Evolutionary conservation across 2,888 invertebrate species (phyloP), one percentile per base, ranked within the genome.

Genomic region (Diarsia brunnea): DNA sequence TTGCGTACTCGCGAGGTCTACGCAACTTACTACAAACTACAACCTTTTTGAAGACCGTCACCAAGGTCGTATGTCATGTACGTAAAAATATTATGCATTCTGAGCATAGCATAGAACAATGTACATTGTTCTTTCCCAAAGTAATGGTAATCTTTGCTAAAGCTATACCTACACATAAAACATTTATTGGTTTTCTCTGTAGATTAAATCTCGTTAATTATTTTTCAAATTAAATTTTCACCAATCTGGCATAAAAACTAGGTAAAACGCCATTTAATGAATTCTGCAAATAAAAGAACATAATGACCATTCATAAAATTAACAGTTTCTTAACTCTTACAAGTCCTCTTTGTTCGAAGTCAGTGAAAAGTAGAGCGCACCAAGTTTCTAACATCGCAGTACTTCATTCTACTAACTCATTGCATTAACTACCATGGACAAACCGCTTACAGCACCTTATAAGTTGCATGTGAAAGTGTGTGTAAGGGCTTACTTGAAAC

Each of bases 361-460:
- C 14, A 58, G 31, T 45, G 55, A 64, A 73, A 78, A 78, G 64
- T 78, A 38, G 38, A 55, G 55, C 31, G 24, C 11, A 55, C 11
- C 0, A 77, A 73, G 74, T 77, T 77, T 31, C 49, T 55, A 64
- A 73, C 49, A 43, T 49, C 53, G 63, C 49, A 43, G 63, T 79
- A 43, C 63, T 55, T 55, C 12, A 55, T 43, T 73, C 53, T 73
- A 77, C 63, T 49, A 55, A 80, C 43, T 73, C 53, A 73, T 77
- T 64, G 47, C 63, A 55, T 80, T 64, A 77, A 55, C 63, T 73
- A 31, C 43, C 55, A 64, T 64, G 49, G 73, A 55, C 63, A 49
- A 80, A 63, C 80, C 55, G 49, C 47, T 77, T 77, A 73, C n/a
- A 73, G 38, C 61, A 55, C 47, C 53, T 61, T 72, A 31, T 14